A percentile compares a stretch with the other conserved stretches of the same genome.
Evolutionary conservation across 35 echinoderm and acorn worm species (phyloP).

Genomic region (Heliocidaris tuberculata): DNA sequence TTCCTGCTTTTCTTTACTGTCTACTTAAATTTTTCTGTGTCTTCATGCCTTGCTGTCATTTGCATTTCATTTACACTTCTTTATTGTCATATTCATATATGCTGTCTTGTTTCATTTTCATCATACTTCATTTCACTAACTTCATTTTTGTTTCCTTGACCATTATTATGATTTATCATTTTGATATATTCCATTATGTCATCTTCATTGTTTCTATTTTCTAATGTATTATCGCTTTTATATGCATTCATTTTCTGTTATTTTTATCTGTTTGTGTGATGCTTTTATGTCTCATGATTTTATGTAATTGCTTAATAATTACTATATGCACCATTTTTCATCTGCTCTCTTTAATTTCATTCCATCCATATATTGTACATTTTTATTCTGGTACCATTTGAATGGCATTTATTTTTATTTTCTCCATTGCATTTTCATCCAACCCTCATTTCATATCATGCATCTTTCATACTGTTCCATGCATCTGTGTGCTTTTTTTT

Average conservation of each 20-base stretch:
- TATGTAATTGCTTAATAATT: no score
- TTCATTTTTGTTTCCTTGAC: no score
- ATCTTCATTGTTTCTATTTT: neutral
- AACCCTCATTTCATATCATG: neutral
- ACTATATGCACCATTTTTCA: neutral
- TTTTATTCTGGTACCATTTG: no score
- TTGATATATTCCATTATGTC: neutral
- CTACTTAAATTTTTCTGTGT: no score
- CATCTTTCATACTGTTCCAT: neutral
- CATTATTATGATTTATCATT: neutral
- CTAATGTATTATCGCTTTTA: no score
- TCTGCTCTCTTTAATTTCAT: no score
- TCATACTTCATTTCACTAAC: neutral
- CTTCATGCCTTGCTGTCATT: neutral
- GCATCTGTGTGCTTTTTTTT: neutral
- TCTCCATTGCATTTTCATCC: neutral
- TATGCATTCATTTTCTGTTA: no score
- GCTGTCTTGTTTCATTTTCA: neutral
- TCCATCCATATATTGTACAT: no score
- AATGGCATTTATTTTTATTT: neutral
- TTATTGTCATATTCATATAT: neutral
- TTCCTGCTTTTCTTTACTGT: no score
- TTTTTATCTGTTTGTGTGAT: no score
- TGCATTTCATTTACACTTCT: neutral
- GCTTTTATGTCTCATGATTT: no score